Percentiles rank a stretch among this genome's conserved stretches.
These are phyloP conservation scores for Cephalopachus bancanus DNA, from an alignment of 2,797 vertebrate species.

Conservation along the genomic window DNA sequence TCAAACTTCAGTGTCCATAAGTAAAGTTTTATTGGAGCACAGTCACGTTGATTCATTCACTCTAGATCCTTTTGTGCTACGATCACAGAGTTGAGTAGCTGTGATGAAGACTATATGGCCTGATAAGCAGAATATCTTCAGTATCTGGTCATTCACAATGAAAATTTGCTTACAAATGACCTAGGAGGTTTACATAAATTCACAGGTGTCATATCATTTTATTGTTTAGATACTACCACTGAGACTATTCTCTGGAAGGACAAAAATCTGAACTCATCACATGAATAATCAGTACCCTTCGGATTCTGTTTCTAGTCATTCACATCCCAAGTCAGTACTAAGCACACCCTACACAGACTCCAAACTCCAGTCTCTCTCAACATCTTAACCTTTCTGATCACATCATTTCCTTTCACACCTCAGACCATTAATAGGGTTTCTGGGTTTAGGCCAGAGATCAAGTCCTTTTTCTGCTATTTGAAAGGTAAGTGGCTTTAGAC, in stretches of 20 bases:
- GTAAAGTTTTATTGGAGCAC: not conserved
- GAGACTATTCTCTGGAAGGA: not conserved
- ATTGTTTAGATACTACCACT: not conserved
- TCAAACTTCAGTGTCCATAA: conserved; percentile 42
- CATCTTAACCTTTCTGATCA: not conserved
- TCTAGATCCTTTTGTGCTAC: not conserved
- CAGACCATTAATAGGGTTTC: not conserved
- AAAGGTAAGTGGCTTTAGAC: not conserved
- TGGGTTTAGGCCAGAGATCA: not conserved
- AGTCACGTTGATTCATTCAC: not conserved
- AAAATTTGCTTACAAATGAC: not conserved
- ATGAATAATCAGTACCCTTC: not conserved
- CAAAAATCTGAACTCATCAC: not conserved
- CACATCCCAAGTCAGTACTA: not conserved
- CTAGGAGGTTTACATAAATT: not conserved
- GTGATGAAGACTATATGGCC: not conserved
- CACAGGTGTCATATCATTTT: not conserved
- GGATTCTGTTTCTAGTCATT: not conserved
- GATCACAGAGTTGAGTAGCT: not conserved
- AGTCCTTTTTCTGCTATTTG: not conserved
- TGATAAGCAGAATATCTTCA: not conserved
- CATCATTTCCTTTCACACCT: not conserved
- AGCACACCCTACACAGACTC: not conserved
- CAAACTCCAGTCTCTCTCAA: not conserved
- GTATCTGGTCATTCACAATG: not conserved